Base-by-base conservation (phyloP, 2,888 invertebrate genomes). In the Spisula solida region DNA sequence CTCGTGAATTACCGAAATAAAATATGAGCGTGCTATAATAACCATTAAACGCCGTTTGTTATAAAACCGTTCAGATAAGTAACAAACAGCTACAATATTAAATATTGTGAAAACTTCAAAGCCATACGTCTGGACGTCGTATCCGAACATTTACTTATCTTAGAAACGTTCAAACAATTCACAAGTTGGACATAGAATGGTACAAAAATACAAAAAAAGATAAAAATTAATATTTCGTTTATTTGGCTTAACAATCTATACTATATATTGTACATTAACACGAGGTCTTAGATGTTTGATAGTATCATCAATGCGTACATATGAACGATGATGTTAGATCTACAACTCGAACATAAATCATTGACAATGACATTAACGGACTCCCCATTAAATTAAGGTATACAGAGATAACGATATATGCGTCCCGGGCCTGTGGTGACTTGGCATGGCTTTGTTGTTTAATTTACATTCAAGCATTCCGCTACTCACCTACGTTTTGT, bases 331-430 rank as follows among this genome's bases (percentile, higher is more conserved):
- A 75, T 75, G 75, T 75, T 75, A 75, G 75, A 70, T 16, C 8
- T 70, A 6, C 8, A 16, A 34, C 34, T 31, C 29, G 34, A 2
- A 25, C 34, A 75, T 75, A 75, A 75, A 75, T 75, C 75, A 75
- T 14, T 34, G 29, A 34, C 75, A 75, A 34, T 75, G 75, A 75
- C 75, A 75, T 75, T 75, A 75, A 75, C 75, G 75, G 75, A 34
- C 75, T 75, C 31, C 31, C 75, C 31, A 75, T 75, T 75, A 75
- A 75, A 75, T 75, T 75, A 75, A 75, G 31, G 75, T 75, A 75
- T 75, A 75, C 41, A 10, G 16, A 16, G 75, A 31, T 75, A 75
- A 16, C 29, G 75, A 75, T 75, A 75, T 31, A 34, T 34, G 16
- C 75, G 75, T 75, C 29, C 16, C 75, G 20, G 18, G 29, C 75